phyloP scores from a whole-genome alignment of 2,888 invertebrate genomes.

The Noctua janthe region DNA sequence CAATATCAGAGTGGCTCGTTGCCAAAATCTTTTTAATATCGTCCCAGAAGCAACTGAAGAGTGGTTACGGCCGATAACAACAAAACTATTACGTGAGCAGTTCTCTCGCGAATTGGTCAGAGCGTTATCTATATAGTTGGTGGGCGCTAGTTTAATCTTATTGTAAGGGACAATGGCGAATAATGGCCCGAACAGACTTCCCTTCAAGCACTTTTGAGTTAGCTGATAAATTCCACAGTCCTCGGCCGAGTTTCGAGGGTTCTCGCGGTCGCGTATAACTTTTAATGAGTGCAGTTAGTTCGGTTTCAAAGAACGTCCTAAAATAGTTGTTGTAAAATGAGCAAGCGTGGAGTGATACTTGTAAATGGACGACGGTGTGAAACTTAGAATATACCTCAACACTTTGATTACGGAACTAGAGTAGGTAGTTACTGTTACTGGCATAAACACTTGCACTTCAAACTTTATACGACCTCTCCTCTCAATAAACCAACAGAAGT shows the following conservation, averaged over 20 bases:
- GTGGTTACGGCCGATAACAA: conserved; percentile 88
- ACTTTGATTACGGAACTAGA: conserved; percentile 43
- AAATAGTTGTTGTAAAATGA: conserved; percentile 78
- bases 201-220: conserved; percentile 84
- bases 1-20: conserved; percentile 88
- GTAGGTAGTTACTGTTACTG: conserved; percentile 9
- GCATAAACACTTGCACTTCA: conserved; percentile 30
- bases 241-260: conserved; percentile 80
- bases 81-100: conserved; percentile 88
- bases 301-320: conserved; percentile 79
- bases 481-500: conserved; percentile 19
- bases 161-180: conserved; percentile 86
- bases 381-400: conserved; percentile 56
- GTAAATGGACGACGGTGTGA: conserved; percentile 47
- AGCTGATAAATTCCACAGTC: conserved; percentile 83
- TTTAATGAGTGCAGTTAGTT: conserved; percentile 86
- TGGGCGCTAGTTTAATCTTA: conserved; percentile 85
- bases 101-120: conserved; percentile 83
- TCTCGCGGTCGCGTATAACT: conserved; percentile 83
- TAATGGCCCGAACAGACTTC: conserved; percentile 82
- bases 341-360: conserved; percentile 70
- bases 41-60: conserved; percentile 86
- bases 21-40: conserved; percentile 91
- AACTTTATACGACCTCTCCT: conserved; percentile 23
- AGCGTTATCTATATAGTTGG: conserved; percentile 78